Conservation (phyloP, 2,888 invertebrate genomes). For the Cinara cedri region DNA sequence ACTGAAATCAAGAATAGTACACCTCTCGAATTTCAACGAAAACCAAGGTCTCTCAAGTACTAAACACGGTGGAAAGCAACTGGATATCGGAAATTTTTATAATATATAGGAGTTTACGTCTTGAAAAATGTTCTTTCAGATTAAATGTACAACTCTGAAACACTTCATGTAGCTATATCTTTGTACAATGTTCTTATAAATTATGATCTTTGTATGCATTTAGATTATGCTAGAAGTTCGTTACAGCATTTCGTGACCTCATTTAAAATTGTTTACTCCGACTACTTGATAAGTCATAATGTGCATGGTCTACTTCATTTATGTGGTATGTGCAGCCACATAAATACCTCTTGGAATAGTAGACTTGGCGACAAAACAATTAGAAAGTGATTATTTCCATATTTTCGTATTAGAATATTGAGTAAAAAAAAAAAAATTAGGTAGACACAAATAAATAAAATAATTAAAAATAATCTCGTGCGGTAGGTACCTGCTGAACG, state of each 20-base stretch:
- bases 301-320: background rate
- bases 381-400: too few relatives aligned
- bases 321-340: too few relatives aligned
- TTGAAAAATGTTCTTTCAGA: background rate
- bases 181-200: background rate
- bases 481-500: too few relatives aligned
- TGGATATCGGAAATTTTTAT: background rate
- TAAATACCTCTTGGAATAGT: too few relatives aligned
- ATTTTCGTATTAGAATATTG: too few relatives aligned
- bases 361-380: too few relatives aligned
- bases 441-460: too few relatives aligned
- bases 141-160: background rate
- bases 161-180: slow-evolving; percentile 7
- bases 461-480: too few relatives aligned
- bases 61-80: slow-evolving; percentile 4
- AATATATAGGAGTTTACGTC: background rate
- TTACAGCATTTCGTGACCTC: slow-evolving; percentile 8
- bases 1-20: background rate
- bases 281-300: background rate
- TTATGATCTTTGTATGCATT: background rate
- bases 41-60: slow-evolving; percentile 18
- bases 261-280: slow-evolving; percentile 13
- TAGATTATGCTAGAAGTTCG: background rate
- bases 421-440: too few relatives aligned
- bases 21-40: slow-evolving; percentile 14